Base-by-base conservation (phyloP, 2,113 vertebrate species). In the Pollachius pollachius region DNA sequence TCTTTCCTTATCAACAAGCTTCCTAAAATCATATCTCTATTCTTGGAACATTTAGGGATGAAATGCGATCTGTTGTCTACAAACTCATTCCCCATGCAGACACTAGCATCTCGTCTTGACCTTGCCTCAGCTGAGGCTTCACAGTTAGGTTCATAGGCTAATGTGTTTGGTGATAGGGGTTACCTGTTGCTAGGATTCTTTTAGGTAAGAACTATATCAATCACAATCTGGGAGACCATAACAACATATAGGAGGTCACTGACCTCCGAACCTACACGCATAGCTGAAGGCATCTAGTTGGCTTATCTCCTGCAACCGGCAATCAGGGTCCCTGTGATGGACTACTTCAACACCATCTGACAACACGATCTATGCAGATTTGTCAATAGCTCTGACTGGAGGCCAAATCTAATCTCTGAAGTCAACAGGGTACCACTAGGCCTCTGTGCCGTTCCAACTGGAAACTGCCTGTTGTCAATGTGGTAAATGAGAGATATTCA, bases 231-330 rank as follows among this genome's bases (percentile, higher is more conserved):
- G 76, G 71, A 78, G 68, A 82, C 72, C 30, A 74, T 64, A 65
- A 72, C 69, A 23, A 71, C 70, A 48, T 41, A 41, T 48, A 23
- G 23, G 23, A 23, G 23, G 23, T 23, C 62, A 17, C 75, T 69
- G 73, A 74, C 80, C 68, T 61, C 64, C 71, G 71, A 79, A 81
- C 75, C 19, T 68, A 70, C 57, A 73, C 71, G 76, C 19, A 72
- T 62, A 23, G 65, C 86, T 87, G 61, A 65, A 83, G 79, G 86
- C 81, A 65, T 78, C 23, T 67, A 57, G 62, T 69, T 62, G 30
- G 67, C 78, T 84, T 81, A 84, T 80, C 72, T 59, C 56, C 21
- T 64, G 64, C 76, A 69, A 74, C 64, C 21, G 74, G 74, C 67
- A 48, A 68, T 71, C 74, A 70, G 60, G 16, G 69, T 61, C 34